Percentiles rank a stretch among this genome's conserved stretches.
Evolutionary conservation across 2,797 vertebrate species (phyloP).

Genomic region (Squalus acanthias): DNA sequence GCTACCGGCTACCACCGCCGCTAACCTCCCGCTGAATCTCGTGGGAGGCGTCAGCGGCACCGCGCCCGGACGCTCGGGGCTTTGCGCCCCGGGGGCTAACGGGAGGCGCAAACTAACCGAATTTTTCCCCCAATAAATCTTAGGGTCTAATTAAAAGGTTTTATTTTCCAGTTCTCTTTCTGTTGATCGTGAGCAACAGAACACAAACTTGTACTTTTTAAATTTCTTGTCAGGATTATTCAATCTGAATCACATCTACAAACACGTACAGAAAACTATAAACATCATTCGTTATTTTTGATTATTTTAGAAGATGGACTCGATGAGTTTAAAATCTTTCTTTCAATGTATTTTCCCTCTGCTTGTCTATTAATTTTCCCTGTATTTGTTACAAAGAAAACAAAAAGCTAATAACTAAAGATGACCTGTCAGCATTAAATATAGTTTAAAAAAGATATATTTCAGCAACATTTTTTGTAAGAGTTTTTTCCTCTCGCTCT

Average conservation of each 20-base stretch:
- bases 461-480: neutral
- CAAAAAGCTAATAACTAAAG: neutral
- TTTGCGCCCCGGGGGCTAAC: too few relatives aligned
- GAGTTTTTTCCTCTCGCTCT: neutral
- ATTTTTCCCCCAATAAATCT: too few relatives aligned
- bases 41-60: too few relatives aligned
- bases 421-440: neutral
- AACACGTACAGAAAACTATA: neutral
- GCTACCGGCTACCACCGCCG: too few relatives aligned
- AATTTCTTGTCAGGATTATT: neutral
- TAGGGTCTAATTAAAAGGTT: neutral
- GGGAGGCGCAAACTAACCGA: too few relatives aligned
- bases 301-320: neutral
- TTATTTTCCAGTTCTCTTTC: neutral
- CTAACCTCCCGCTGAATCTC: too few relatives aligned
- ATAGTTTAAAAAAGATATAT: neutral
- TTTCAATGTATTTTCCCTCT: neutral
- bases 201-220: neutral
- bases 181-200: neutral
- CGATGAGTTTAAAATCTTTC: neutral
- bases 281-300: neutral
- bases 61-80: too few relatives aligned
- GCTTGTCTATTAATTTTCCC: neutral
- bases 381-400: neutral
- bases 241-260: neutral